Evolutionary conservation across 1,140 invertebrate species (phyloP), one percentile per base, ranked within the genome.

Genomic region (Scaptomyza graminum): DNA sequence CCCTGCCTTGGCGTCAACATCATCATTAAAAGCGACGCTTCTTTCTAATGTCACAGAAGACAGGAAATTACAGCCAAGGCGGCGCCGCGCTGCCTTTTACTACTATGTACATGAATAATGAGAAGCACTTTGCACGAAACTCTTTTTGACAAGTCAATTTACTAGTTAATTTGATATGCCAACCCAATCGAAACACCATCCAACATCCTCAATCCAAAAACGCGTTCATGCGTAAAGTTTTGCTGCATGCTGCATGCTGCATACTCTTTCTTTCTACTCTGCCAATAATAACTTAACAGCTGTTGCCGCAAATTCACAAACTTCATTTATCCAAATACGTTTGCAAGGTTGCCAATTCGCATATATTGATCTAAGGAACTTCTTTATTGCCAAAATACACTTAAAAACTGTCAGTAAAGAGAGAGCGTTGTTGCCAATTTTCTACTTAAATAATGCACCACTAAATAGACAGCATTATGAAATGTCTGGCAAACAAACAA

Each of bases 141-240:
- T 51, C 67, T 50, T 70, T 89, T 79, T 76, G 77, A 90, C 85
- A 89, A 89, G 78, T 89, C 85, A 85, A 89, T 89, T 89, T 81
- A 77, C 68, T 74, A 79, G 85, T 84, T 89, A 80, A 89, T 84
- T 89, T 89, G 76, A 85, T 84, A 74, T 84, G 80, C 77, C 74
- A 55, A 34, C 13, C 15, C 1, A 34, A 37, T 2, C 34, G 22
- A 8, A 18, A 18, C 31, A 25, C 7, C 34, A 16, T 8, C 16
- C 52, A 7, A 63, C 25, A 63, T n/a, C 9, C 28, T 25, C 12
- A 5, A 43, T 28, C 31, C 18, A 44, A 4, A 22, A 31, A 52
- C 43, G 34, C 73, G 64, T 60, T 79, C 72, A 74, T 73, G 73
- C 74, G 65, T 76, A 28, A 39, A 63, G 61, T 25, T 15, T 15